A percentile compares a stretch with the other conserved stretches of the same genome.
These are phyloP conservation scores for Poeciliopsis turrubarensis DNA, from an alignment of 2,113 vertebrate species.

Conservation along the genomic window DNA sequence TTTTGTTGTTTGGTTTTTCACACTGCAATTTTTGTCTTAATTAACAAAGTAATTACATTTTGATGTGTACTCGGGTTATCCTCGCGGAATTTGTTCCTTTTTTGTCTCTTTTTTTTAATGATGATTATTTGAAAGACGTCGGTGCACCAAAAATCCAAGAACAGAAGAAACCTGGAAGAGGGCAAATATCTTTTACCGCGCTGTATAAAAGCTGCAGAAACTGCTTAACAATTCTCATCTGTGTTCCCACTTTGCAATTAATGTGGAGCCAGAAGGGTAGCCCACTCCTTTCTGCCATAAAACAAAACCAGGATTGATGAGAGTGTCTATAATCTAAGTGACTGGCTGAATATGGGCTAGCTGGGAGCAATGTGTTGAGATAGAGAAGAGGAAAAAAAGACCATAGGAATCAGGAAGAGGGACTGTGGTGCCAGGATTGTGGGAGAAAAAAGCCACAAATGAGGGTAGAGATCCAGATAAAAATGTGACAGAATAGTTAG, in stretches of 20 bases:
- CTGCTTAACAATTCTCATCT: conserved; percentile 56
- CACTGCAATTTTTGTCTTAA: no score
- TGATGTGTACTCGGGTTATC: no score
- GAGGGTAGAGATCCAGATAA: conserved; percentile 35
- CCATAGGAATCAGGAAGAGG: conserved; percentile 20
- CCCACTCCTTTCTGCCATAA: conserved; percentile 62
- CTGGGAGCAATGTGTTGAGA: conserved; percentile 46
- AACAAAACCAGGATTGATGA: conserved; percentile 77
- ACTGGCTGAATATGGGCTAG: conserved; percentile 40
- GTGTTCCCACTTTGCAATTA: conserved; percentile 71
- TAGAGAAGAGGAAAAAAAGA: conserved; percentile 30
- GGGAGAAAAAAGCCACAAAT: conserved; percentile 29
- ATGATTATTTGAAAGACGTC: no score
- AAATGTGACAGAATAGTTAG: conserved; percentile 41
- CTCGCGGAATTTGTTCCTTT: no score
- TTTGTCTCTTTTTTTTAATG: no score
- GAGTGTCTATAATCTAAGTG: conserved; percentile 53
- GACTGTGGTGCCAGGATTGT: conserved; percentile 28
- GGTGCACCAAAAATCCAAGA: no score
- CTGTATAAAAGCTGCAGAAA: conserved; percentile 1
- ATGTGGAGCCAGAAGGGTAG: conserved; percentile 67
- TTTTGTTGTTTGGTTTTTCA: no score
- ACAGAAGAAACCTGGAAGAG: no score
- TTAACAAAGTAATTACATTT: no score
- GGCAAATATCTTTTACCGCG: neutral